phyloP scores from a whole-genome alignment of 2,888 invertebrate species.

The Thysanoteuthis rhombus region DNA sequence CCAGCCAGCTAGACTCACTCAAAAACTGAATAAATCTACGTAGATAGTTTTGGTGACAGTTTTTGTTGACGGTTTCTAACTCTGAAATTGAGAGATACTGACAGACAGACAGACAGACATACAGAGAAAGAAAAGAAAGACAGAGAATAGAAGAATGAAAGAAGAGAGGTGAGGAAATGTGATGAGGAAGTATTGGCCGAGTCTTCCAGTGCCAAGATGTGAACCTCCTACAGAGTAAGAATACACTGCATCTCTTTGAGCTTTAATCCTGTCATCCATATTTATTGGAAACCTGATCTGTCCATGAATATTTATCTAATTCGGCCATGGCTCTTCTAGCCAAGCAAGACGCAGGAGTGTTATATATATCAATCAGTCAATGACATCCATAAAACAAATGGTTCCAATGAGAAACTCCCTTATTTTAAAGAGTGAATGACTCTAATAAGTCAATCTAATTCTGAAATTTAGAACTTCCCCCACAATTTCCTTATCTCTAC shows the following conservation, averaged over 20 bases:
- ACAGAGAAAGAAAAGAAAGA: not conserved
- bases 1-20: no score
- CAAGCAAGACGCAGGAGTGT: not conserved
- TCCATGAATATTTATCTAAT: constrained; percentile 12
- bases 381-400: not conserved
- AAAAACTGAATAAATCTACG: no score
- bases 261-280: constrained; percentile 12
- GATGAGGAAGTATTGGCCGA: not conserved
- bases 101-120: not conserved
- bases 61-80: no score
- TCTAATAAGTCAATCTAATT: no score
- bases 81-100: no score
- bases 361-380: not conserved
- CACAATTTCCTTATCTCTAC: no score
- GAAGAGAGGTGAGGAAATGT: not conserved
- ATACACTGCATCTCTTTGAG: not conserved
- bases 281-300: not conserved
- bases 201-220: not conserved
- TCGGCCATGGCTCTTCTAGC: not conserved
- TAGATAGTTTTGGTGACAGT: no score
- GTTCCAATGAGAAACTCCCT: not conserved
- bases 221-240: not conserved
- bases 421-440: not conserved
- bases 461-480: no score
- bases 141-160: not conserved